Percentiles rank a stretch among this genome's conserved stretches.
These are phyloP conservation scores for Lontra canadensis DNA, from an alignment of 2,113 vertebrate species.

Conservation along the genomic window DNA sequence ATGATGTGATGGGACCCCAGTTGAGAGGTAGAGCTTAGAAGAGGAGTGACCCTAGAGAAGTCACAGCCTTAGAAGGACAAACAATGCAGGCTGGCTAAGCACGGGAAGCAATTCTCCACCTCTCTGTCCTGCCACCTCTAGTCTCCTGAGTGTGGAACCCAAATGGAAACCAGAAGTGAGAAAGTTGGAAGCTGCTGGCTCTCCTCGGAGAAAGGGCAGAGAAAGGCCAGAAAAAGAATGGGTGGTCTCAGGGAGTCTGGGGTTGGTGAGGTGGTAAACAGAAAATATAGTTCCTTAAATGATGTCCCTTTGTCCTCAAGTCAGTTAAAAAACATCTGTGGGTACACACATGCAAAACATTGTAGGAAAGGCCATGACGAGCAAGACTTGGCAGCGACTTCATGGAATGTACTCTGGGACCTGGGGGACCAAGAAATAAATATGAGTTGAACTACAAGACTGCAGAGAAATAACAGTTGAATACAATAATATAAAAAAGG, in stretches of 20 bases:
- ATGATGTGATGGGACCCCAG: background rate
- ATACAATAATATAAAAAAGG: background rate
- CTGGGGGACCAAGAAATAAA: background rate
- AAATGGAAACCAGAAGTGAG: background rate
- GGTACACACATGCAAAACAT: background rate
- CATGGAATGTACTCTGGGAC: background rate
- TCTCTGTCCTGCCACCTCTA: background rate
- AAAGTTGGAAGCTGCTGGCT: background rate
- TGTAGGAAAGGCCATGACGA: background rate
- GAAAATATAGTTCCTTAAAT: background rate
- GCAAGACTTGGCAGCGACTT: background rate
- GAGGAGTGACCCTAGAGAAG: background rate
- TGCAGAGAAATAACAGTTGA: background rate
- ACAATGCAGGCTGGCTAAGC: background rate
- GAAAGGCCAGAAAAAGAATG: background rate
- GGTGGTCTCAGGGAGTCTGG: background rate
- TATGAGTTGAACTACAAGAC: background rate
- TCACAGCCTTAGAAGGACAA: background rate
- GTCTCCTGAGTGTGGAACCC: background rate
- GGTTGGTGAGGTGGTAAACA: background rate
- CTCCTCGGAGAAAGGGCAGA: background rate
- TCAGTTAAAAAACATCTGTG: conserved; percentile 17
- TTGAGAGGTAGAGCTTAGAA: background rate
- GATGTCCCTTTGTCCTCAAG: background rate
- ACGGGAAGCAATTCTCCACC: background rate